Evolutionary conservation across 2,113 vertebrate genomes (phyloP).

Genomic region (Neogobius melanostomus): DNA sequence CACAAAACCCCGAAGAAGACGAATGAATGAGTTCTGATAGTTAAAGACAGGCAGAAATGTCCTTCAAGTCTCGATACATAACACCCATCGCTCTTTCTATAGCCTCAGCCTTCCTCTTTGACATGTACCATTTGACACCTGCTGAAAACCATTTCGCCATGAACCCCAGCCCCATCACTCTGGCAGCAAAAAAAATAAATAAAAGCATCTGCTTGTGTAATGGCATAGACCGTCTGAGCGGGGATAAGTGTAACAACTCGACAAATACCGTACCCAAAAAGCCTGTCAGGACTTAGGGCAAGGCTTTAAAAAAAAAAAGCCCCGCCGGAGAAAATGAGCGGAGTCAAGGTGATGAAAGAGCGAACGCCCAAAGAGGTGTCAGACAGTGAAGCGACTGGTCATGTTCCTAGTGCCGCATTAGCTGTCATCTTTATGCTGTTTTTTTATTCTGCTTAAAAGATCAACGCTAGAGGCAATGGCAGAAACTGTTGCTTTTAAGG

Average conservation of each 20-base stretch:
- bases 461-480: conserved; percentile 42
- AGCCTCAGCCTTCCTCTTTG: not conserved
- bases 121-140: conserved; percentile 8
- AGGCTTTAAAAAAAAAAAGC: conserved; percentile 24
- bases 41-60: not conserved
- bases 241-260: conserved; percentile 36
- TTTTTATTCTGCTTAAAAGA: conserved; percentile 37
- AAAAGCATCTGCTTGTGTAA: conserved; percentile 24
- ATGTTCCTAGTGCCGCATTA: conserved; percentile 11
- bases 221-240: conserved; percentile 43
- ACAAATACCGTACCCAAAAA: conserved; percentile 32
- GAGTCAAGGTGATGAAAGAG: conserved; percentile 43
- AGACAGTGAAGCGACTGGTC: conserved; percentile 29
- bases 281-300: conserved; percentile 36
- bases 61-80: not conserved
- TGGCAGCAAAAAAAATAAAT: conserved; percentile 34
- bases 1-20: not conserved
- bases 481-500: conserved; percentile 36
- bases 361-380: conserved; percentile 33
- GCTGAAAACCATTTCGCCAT: not conserved
- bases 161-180: conserved; percentile 3
- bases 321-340: conserved; percentile 21
- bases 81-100: not conserved
- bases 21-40: not conserved
- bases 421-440: not conserved